Percentiles rank a stretch among this genome's conserved stretches.
Evolutionary conservation across 2,113 vertebrate species (phyloP).

Genomic region (Alligator mississippiensis): DNA sequence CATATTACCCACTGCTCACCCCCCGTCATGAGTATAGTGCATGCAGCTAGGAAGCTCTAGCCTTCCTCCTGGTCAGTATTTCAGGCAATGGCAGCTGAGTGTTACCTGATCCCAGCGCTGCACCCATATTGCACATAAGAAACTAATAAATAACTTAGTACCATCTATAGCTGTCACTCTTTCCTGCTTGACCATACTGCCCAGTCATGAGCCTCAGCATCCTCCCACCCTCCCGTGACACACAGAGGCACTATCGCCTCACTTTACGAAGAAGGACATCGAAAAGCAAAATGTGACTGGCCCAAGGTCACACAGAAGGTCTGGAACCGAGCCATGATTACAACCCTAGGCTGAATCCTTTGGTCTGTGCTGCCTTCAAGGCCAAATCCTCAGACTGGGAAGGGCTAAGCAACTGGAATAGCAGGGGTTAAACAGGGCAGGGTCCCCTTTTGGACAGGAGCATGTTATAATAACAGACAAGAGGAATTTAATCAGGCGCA

Average conservation of each 20-base stretch:
- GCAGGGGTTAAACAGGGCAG: conserved; percentile 31
- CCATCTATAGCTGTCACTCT: rapidly evolving
- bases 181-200: not conserved
- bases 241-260: rapidly evolving
- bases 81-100: rapidly evolving
- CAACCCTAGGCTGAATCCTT: not conserved
- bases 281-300: not conserved
- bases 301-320: not conserved
- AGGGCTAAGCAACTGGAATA: not conserved
- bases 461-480: not conserved
- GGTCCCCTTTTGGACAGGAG: not conserved
- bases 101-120: not conserved
- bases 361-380: too few species aligned
- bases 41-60: rapidly evolving
- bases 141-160: not conserved
- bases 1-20: rapidly evolving
- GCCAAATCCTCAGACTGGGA: too few species aligned
- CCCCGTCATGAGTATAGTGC: not conserved
- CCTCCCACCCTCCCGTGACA: not conserved
- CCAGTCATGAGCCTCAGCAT: not conserved
- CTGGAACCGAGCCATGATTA: too few species aligned
- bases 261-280: rapidly evolving
- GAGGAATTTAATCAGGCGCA: not conserved
- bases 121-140: not conserved
- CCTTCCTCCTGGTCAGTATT: not conserved